Evolutionary conservation across 2,797 vertebrate species (phyloP).

Genomic region (Gorsachius magnificus): DNA sequence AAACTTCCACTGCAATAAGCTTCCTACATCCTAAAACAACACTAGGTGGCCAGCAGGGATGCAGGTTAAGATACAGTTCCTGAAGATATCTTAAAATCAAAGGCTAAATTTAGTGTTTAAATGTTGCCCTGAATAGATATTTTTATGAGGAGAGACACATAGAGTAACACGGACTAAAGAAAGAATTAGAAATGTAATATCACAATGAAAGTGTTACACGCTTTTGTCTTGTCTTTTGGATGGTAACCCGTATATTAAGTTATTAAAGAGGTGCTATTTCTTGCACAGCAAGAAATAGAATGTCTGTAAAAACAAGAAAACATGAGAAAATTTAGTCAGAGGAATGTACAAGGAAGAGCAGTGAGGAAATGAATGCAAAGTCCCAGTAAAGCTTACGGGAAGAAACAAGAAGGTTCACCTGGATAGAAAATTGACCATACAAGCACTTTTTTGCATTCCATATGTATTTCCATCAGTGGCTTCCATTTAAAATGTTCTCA

Average conservation of each 20-base stretch:
- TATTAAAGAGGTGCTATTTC: neutral
- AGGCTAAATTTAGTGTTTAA: neutral
- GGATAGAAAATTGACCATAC: slow-evolving; percentile 21
- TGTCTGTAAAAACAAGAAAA: neutral
- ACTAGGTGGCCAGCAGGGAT: neutral
- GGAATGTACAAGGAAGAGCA: neutral
- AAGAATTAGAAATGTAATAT: neutral
- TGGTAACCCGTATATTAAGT: neutral
- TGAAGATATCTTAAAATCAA: neutral
- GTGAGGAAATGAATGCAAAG: neutral
- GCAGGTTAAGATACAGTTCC: neutral
- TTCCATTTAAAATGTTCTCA: slow-evolving; percentile 21
- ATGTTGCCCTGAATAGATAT: neutral
- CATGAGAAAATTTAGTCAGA: neutral
- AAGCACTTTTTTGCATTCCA: slow-evolving; percentile 8
- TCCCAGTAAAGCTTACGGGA: neutral
- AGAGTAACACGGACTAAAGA: neutral
- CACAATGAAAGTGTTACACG: neutral
- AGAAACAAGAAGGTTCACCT: slow-evolving; percentile 18
- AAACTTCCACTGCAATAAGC: neutral
- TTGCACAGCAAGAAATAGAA: neutral
- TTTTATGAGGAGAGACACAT: neutral
- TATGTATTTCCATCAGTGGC: neutral
- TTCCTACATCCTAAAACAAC: neutral
- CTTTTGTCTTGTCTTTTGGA: neutral